These are phyloP conservation scores for Pogonus chalceus DNA, from an alignment of 1,140 invertebrate species.

Conservation along the genomic window DNA sequence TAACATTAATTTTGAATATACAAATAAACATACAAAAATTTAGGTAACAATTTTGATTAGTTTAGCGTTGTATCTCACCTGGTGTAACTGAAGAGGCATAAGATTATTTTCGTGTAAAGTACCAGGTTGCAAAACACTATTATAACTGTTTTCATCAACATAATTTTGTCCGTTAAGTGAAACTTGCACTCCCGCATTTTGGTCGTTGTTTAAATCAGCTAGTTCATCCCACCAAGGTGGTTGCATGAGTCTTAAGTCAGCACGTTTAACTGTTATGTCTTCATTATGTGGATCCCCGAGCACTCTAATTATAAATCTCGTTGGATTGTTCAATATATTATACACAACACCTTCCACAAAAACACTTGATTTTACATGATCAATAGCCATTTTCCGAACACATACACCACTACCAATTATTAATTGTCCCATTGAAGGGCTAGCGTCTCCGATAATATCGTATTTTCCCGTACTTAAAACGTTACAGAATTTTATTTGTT, in stretches of 20 bases:
- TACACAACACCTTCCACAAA: conserved; percentile 79
- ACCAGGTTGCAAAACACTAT: not conserved
- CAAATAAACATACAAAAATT: too few relatives aligned
- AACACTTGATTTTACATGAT: conserved; percentile 38
- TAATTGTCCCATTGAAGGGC: conserved; percentile 70
- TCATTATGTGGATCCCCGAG: conserved; percentile 36
- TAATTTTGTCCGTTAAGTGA: conserved; percentile 4
- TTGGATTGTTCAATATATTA: conserved; percentile 56
- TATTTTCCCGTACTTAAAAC: conserved; percentile 66
- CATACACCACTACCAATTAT: conserved; percentile 40
- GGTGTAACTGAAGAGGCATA: conserved; percentile 17
- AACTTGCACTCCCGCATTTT: conserved; percentile 13
- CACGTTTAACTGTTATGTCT: conserved; percentile 54
- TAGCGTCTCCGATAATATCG: conserved; percentile 88
- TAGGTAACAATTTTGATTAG: too few relatives aligned
- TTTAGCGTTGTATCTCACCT: too few relatives aligned
- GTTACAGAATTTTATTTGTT: conserved; percentile 51
- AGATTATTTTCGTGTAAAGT: not conserved
- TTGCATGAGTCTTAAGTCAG: conserved; percentile 78
- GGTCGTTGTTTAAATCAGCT: conserved; percentile 27
- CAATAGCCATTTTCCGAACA: conserved; percentile 31
- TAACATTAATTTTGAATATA: too few relatives aligned
- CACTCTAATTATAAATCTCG: conserved; percentile 70
- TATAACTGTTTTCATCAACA: not conserved
- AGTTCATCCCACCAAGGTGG: conserved; percentile 94